A percentile compares a stretch with the other conserved stretches of the same genome.
phyloP scores from a whole-genome alignment of 2,797 vertebrate genomes.

The Eulemur rubriventer region DNA sequence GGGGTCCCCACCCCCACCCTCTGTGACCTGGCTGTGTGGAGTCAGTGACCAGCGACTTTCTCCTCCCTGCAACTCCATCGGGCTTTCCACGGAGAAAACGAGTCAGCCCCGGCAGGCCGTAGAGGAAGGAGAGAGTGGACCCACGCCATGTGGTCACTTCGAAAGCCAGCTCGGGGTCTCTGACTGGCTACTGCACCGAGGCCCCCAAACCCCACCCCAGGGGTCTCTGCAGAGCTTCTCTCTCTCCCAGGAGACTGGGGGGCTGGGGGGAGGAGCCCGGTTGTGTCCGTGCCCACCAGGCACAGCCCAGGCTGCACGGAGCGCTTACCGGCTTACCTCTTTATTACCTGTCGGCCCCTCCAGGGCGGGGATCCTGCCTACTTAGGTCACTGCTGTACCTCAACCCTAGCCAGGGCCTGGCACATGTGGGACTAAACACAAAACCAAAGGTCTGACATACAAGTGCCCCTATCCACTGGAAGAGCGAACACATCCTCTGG shows the following conservation, averaged over 20 bases:
- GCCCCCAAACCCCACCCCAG: not conserved
- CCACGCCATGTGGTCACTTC: rapidly evolving
- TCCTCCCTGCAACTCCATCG: not conserved
- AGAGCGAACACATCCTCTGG: not conserved
- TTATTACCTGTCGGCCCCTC: not conserved
- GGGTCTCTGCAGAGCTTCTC: not conserved
- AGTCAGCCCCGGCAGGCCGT: not conserved
- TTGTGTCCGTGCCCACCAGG: rapidly evolving
- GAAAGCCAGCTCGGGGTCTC: not conserved
- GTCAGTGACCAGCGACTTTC: not conserved
- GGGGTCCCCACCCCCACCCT: not conserved
- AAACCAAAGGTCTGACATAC: not conserved
- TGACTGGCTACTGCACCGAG: rapidly evolving
- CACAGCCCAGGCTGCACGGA: rapidly evolving
- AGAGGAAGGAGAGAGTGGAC: not conserved
- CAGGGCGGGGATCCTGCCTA: not conserved
- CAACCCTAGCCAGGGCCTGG: not conserved
- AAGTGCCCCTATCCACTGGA: not conserved
- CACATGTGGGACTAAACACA: too few species aligned
- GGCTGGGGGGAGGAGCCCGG: rapidly evolving
- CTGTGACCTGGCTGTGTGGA: not conserved
- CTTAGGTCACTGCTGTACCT: not conserved
- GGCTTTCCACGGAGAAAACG: not conserved
- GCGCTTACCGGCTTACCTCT: not conserved
- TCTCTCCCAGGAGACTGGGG: not conserved